Percentiles rank a stretch among this genome's conserved stretches.
phyloP scores from a whole-genome alignment of 2,888 invertebrate species.

The Gasteruption jaculator region DNA sequence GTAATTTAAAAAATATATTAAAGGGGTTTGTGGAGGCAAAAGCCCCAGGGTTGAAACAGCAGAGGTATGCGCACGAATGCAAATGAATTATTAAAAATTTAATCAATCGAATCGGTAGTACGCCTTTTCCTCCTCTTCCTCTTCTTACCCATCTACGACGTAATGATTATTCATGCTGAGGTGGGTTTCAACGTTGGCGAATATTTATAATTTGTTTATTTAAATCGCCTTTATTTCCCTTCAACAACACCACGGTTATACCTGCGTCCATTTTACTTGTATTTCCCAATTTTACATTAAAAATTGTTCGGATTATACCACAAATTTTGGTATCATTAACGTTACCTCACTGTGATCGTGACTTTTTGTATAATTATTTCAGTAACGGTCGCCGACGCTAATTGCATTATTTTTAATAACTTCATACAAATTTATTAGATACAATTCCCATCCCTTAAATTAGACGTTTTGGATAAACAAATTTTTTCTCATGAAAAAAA shows the following conservation, averaged over 20 bases:
- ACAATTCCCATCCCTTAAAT: too few relatives aligned
- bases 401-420: too few relatives aligned
- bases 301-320: too few relatives aligned
- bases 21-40: constrained; percentile 30
- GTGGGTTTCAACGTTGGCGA: constrained; percentile 46
- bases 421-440: too few relatives aligned
- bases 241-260: too few relatives aligned
- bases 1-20: constrained; percentile 50
- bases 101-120: constrained; percentile 49
- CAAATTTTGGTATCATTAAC: too few relatives aligned
- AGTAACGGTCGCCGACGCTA: too few relatives aligned
- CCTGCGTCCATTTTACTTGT: constrained; percentile 2
- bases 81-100: constrained; percentile 52
- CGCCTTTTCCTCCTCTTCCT: constrained; percentile 34
- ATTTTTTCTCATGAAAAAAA: too few relatives aligned
- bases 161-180: constrained; percentile 51
- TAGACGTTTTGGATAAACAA: too few relatives aligned
- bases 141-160: constrained; percentile 37
- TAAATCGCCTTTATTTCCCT: constrained; percentile 45
- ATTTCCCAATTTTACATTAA: too few relatives aligned
- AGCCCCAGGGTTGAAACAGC: constrained; percentile 1
- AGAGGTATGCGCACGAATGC: constrained; percentile 40
- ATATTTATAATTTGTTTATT: constrained; percentile 52
- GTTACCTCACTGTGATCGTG: too few relatives aligned
- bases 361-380: too few relatives aligned